Conservation (phyloP, 2,888 invertebrate genomes). For the Melanostoma mellinum region DNA sequence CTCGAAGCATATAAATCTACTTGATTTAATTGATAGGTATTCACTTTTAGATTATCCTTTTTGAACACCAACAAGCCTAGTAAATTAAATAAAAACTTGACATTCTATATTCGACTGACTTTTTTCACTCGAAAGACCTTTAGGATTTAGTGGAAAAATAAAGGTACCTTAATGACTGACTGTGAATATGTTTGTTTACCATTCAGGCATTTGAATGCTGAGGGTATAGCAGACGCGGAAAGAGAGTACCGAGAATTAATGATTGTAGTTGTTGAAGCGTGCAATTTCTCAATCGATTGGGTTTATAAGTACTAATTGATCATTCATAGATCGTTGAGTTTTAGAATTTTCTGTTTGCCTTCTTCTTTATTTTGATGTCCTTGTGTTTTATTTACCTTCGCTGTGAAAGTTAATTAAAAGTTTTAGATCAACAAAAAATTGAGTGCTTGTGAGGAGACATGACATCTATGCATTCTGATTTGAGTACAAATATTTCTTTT, state of each 20-base stretch:
- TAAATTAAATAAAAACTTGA: no score
- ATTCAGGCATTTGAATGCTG: constrained; percentile 31
- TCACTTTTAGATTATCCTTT: no score
- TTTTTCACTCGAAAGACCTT: background rate
- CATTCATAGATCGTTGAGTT: constrained; percentile 63
- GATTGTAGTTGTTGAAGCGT: constrained; percentile 57
- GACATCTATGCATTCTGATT: background rate
- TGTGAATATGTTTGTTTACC: constrained; percentile 16
- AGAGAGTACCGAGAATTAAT: constrained; percentile 39
- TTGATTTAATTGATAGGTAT: no score
- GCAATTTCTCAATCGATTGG: constrained; percentile 62
- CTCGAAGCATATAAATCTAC: no score
- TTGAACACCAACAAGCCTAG: no score
- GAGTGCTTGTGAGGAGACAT: background rate
- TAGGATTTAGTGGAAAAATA: constrained; percentile 23
- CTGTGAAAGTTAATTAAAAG: background rate
- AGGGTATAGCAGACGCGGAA: background rate
- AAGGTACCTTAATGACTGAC: constrained; percentile 31
- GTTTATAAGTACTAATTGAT: constrained; percentile 65
- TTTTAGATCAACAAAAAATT: background rate
- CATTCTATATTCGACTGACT: background rate
- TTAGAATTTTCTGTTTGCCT: constrained; percentile 8
- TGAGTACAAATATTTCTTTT: background rate
- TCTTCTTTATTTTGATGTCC: background rate
- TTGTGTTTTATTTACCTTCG: background rate